These are phyloP conservation scores for Trematocara zebra DNA, from an alignment of 2,113 vertebrate species.

Conservation along the genomic window DNA sequence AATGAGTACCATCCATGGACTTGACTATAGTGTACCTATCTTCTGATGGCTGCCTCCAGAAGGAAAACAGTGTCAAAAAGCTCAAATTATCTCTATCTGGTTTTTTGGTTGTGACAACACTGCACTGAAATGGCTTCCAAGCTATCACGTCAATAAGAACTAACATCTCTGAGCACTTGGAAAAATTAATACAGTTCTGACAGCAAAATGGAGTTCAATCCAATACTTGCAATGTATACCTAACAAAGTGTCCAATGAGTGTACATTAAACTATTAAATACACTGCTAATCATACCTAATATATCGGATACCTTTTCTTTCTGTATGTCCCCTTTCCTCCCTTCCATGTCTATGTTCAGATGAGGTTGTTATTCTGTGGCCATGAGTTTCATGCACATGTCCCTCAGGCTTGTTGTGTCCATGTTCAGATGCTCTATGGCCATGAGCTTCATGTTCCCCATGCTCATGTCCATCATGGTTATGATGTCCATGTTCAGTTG, in stretches of 20 bases:
- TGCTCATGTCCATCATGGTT: rapidly evolving
- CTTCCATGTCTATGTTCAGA: background rate
- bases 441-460: background rate
- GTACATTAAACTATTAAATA: background rate
- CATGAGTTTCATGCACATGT: background rate
- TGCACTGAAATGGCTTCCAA: background rate
- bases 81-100: background rate
- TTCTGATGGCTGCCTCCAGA: background rate
- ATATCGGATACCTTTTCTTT: background rate
- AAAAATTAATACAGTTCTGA: background rate
- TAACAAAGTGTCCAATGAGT: background rate
- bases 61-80: background rate
- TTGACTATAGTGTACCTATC: background rate
- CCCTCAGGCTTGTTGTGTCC: background rate
- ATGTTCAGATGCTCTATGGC: background rate
- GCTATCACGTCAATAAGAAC: background rate
- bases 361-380: background rate
- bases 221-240: background rate
- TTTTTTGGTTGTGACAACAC: background rate
- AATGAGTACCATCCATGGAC: background rate
- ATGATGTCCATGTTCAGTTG: rapidly evolving
- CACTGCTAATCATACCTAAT: background rate
- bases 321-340: background rate
- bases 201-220: background rate
- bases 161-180: background rate